These are phyloP conservation scores for Bradysia coprophila DNA, from an alignment of 1,140 invertebrate genomes.

Conservation along the genomic window DNA sequence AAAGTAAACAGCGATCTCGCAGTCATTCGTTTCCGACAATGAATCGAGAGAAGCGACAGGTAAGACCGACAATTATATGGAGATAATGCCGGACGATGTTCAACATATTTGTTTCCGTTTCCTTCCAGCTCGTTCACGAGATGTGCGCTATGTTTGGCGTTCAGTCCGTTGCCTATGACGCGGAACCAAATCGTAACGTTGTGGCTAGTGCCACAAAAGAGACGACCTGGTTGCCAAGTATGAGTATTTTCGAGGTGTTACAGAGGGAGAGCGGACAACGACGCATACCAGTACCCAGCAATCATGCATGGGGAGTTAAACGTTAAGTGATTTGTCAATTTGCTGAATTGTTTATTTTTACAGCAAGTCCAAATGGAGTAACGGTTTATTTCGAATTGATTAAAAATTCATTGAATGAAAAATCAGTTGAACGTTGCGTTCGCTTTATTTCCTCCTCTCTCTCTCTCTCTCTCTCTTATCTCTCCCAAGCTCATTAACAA, in stretches of 20 bases:
- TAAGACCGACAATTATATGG: too few relatives aligned
- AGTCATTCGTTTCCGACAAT: constrained; percentile 81
- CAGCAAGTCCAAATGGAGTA: too few relatives aligned
- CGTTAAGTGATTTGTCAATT: too few relatives aligned
- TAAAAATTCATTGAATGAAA: too few relatives aligned
- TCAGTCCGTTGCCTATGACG: constrained; percentile 81
- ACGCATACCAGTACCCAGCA: constrained; percentile 50
- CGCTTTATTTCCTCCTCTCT: too few relatives aligned
- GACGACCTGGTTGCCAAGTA: constrained; percentile 70
- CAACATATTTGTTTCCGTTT: neutral
- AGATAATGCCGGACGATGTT: neutral
- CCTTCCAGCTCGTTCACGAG: constrained; percentile 66
- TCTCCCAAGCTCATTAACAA: too few relatives aligned
- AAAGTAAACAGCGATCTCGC: constrained; percentile 69
- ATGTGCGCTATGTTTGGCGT: constrained; percentile 88
- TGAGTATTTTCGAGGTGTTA: constrained; percentile 60
- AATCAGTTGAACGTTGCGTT: too few relatives aligned
- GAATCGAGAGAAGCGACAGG: constrained; percentile 71
- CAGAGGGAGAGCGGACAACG: constrained; percentile 58
- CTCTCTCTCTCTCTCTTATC: too few relatives aligned
- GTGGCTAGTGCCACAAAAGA: constrained; percentile 77
- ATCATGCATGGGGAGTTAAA: constrained; percentile 25
- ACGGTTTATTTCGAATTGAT: too few relatives aligned
- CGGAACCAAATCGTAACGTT: constrained; percentile 86
- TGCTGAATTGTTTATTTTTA: too few relatives aligned